Base-by-base conservation (phyloP, 2,888 invertebrate genomes). In the Archips crataeganus region DNA sequence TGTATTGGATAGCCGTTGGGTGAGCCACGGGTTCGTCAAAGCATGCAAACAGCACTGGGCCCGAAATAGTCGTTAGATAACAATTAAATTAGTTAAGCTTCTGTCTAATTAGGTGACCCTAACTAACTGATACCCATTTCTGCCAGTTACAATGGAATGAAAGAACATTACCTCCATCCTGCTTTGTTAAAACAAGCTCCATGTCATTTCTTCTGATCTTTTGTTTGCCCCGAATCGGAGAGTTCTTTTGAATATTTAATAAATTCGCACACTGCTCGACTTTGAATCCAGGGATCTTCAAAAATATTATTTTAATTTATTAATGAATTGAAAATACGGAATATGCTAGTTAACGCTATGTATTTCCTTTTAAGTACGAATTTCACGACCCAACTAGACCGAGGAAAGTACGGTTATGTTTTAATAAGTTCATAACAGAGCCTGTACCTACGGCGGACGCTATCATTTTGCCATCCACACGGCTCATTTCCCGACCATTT, bases 41-140 rank as follows among this genome's bases (percentile, higher is more conserved):
- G 83, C 82, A 78, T 73, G 80, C 84, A 88, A 82, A 85, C 82
- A 80, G 86, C 85, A 87, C 86, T 87, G 85, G 86, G 80, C 78
- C 80, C 80, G 60, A 75, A 54, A 23, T 75, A 77, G 72, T 76
- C 77, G 77, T 80, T 66, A 74, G 78, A 78, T 80, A 76, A 60
- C 80, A 79, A 82, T 79, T 84, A 81, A 77, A 86, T 86, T 87
- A 85, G 88, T 87, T 87, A 86, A 80, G 77, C 78, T 78, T 74
- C 79, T 78, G 82, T 84, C 82, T 87, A 87, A 88, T 87, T 88
- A 85, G 39, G 39, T 39, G 5, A 78, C 82, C 79, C 75, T 77
- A 11, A 2, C 57, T 11, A 11, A 57, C 23, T 32, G 57, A 15
- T 4, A 49, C 49, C n/a, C 3, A 49, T 49, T 10, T 23, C 32